Conservation (phyloP, 2,113 vertebrate species). For the Coturnix japonica region DNA sequence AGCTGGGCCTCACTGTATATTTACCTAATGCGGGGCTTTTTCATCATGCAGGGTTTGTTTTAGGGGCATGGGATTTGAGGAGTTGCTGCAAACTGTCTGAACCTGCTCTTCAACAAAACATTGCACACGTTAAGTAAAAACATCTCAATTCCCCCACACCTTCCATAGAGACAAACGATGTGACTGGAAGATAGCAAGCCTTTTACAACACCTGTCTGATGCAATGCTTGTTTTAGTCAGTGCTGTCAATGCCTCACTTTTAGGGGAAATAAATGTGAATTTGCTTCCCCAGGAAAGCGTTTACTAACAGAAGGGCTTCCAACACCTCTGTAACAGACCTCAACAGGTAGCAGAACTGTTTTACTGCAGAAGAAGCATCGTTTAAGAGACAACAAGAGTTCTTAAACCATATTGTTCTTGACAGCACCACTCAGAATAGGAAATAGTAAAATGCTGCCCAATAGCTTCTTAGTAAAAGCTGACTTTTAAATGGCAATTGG, state of each 20-base stretch:
- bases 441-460: not conserved
- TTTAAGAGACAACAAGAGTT: not conserved
- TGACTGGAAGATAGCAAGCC: not conserved
- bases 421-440: not conserved
- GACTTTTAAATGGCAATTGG: slow-evolving; percentile 28
- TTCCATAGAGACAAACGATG: rapidly evolving
- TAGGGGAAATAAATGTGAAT: not conserved
- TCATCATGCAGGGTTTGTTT: not conserved
- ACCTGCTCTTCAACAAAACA: not conserved
- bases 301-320: not conserved
- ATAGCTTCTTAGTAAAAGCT: not conserved
- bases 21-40: not conserved
- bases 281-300: not conserved
- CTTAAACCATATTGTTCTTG: not conserved
- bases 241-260: not conserved
- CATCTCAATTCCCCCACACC: rapidly evolving
- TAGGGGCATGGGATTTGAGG: not conserved
- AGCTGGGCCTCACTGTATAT: not conserved
- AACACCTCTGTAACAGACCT: not conserved
- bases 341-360: not conserved
- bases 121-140: not conserved
- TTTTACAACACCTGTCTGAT: not conserved
- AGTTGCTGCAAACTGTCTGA: not conserved
- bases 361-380: not conserved
- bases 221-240: not conserved